phyloP scores from a whole-genome alignment of 2,797 vertebrate species.

The Falco columbarius region DNA sequence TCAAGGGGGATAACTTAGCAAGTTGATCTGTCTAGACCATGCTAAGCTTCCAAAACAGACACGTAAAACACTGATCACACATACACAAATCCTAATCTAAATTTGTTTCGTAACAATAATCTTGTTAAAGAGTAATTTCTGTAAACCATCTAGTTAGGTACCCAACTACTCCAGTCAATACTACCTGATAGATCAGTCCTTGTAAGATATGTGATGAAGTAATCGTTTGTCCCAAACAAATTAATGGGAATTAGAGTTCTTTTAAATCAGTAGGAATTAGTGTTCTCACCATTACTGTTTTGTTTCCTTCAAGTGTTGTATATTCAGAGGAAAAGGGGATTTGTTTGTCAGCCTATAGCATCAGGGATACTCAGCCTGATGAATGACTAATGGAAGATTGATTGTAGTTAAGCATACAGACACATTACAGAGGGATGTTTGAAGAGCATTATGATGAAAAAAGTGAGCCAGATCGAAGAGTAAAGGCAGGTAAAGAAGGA shows the following conservation, averaged over 20 bases:
- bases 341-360: slow-evolving; percentile 2
- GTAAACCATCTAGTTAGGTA: background rate
- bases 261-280: slow-evolving; percentile 1
- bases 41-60: background rate
- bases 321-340: background rate
- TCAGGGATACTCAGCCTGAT: background rate
- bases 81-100: slow-evolving; percentile 31
- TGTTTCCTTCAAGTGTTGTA: background rate
- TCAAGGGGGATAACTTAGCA: background rate
- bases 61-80: background rate
- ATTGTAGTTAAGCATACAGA: background rate
- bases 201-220: background rate
- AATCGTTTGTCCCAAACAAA: slow-evolving; percentile 49
- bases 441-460: background rate
- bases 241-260: slow-evolving; percentile 14
- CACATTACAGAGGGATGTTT: background rate
- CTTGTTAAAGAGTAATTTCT: background rate
- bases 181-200: background rate
- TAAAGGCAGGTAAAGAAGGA: background rate
- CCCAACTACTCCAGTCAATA: slow-evolving; percentile 9
- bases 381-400: slow-evolving; percentile 18
- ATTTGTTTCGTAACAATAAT: slow-evolving; percentile 32
- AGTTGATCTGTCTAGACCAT: background rate
- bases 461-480: background rate
- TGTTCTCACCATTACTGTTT: background rate